Base-by-base conservation (phyloP, 2,797 vertebrate species). In the Enteromius mattozi region DNA sequence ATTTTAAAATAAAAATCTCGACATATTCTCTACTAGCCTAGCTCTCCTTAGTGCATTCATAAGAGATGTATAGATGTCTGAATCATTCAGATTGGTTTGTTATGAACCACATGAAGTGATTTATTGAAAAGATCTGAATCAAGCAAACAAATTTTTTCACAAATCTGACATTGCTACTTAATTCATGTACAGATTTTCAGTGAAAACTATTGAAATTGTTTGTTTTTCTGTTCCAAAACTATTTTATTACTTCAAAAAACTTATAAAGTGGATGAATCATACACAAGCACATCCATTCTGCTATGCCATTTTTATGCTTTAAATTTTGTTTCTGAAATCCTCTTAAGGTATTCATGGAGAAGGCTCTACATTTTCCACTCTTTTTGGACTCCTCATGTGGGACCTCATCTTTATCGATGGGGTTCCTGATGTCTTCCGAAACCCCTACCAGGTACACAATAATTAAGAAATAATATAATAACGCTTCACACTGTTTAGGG, bases 281-380 rank as follows among this genome's bases (percentile, higher is more conserved):
- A 33, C 72, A 14, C 72, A 54, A 75, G 17, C 12, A 1, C 10
- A n/a, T 61, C 37, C 40, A 30, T 81, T 45, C 10, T 71, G 9
- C 45, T 59, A n/a, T 24, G 56, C 16, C 14, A 17, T 63, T 42
- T 21, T 30, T 16, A 59, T 56, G 27, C 16, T 81, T 21, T 51
- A 13, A 17, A 13, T 6, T 24, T n/a, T 9, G 30, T 63, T 59
- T n/a, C 27, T 78, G 14, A 59, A 65, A 6, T 27, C 17, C 19
- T 68, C 19, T 86, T 79, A 72, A 99, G 98, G 98, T 47, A 97
- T 99, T 88, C 98, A 99, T 1, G 98, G 98, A 6, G 98, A 99
- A 90, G 98, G 98, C 1, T 96, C 97, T 3, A 99, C 98, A 0
- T 99, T 99, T 87, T 95, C 95, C 79, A 97, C 96, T 0, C 90